phyloP scores from a whole-genome alignment of 2,797 vertebrate genomes.

The Pangasius larnaudii region DNA sequence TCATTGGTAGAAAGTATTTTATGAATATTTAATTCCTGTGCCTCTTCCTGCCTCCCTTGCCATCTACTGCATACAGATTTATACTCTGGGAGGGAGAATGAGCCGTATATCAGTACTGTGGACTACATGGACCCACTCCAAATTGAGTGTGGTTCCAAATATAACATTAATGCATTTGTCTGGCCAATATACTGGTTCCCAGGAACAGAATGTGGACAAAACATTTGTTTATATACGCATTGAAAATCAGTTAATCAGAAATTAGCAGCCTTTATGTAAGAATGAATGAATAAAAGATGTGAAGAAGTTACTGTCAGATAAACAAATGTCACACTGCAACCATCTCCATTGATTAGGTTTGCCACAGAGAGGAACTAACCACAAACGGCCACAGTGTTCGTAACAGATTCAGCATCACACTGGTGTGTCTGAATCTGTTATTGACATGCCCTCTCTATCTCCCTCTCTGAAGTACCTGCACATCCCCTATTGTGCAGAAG shows the following conservation, averaged over 20 bases:
- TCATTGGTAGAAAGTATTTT: constrained; percentile 69
- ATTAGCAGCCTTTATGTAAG: not conserved
- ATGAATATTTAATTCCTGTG: constrained; percentile 75
- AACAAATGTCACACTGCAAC: constrained; percentile 2
- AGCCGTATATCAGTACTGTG: constrained; percentile 16
- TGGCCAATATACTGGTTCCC: not conserved
- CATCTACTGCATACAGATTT: constrained; percentile 70
- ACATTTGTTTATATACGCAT: not conserved
- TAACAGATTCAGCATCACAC: constrained; percentile 9
- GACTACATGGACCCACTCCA: not conserved
- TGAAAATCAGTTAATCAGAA: not conserved
- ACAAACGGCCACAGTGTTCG: constrained; percentile 14
- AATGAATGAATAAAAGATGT: not conserved
- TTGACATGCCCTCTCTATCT: constrained; percentile 15
- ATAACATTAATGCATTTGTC: not conserved
- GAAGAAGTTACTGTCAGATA: not conserved
- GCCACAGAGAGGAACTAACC: not conserved
- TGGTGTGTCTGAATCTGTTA: constrained; percentile 20
- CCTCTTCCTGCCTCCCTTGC: constrained; percentile 49
- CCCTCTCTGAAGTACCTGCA: constrained; percentile 24
- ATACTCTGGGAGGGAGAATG: constrained; percentile 18
- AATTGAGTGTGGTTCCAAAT: constrained; percentile 9
- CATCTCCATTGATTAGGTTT: not conserved
- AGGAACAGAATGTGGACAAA: not conserved
- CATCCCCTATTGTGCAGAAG: constrained; percentile 39